Evolutionary conservation across 2,797 vertebrate genomes (phyloP), one percentile per base, ranked within the genome.

Genomic region (Diplodus sargus): DNA sequence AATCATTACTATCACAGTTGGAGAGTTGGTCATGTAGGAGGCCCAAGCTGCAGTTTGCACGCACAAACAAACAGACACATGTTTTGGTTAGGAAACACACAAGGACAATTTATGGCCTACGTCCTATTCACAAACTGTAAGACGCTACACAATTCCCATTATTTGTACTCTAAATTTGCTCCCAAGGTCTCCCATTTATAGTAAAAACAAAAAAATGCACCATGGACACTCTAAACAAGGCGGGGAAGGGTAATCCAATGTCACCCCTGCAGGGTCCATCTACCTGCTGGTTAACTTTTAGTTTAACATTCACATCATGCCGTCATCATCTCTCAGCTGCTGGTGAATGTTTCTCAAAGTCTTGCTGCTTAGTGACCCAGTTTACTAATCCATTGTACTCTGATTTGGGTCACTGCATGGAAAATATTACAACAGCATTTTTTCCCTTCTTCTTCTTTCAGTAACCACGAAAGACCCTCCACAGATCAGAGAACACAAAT

Each of bases 1-100:
- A 5, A 98, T 98, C 98, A 99, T 99, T 83, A 99, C 97, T 8
- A 99, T 99, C 85, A 99, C 87, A 8, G 97, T 99, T 0, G 98
- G 97, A 0, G 97, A 98, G 85, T 99, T 99, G 90, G 98, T 99
- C 98, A 99, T 99, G 92, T 99, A 98, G 71, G 97, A 99, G 14
- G 97, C 98, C 97, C 98, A 99, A 0, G 98, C 92, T 93, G 91
- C 61, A 82, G 53, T 69, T 62, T 47, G n/a, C 49, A 76, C 16
- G 62, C 15, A 14, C 13, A 69, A 15, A 69, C 14, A 78, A 17
- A 64, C 48, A 74, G 7, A 70, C 0, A 34, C 39, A 79, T 9
- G 59, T 34, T 54, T 54, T 5, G 54, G 7, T 65, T 48, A 49
- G 48, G 61, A 45, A 59, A 13, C 16, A 63, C 49, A 43, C 6